A percentile compares a stretch with the other conserved stretches of the same genome.
phyloP scores from a whole-genome alignment of 2,797 vertebrate species.

The Neopelma chrysocephalum region DNA sequence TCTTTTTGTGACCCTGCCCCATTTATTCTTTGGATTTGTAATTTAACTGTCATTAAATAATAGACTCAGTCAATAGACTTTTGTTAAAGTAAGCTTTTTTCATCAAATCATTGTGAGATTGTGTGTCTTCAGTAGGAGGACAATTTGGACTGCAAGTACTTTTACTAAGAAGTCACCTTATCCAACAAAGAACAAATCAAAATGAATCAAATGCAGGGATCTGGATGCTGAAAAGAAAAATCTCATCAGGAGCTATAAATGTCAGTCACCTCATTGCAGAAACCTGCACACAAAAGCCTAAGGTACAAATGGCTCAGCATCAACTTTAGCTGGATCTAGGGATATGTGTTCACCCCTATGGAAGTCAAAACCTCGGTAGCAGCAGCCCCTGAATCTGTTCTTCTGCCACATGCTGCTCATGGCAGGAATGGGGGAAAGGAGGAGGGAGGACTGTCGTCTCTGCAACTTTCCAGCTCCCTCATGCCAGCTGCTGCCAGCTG shows the following conservation, averaged over 20 bases:
- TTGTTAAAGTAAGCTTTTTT: not conserved
- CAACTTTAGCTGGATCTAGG: not conserved
- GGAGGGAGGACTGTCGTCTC: not conserved
- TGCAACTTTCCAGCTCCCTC: not conserved
- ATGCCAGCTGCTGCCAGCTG: not conserved
- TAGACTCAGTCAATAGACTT: not conserved
- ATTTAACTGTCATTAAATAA: not conserved
- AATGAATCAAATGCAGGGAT: not conserved
- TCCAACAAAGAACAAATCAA: not conserved
- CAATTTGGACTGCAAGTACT: not conserved
- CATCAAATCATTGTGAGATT: not conserved
- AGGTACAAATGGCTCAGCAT: not conserved
- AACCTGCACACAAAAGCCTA: not conserved
- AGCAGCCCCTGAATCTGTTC: not conserved
- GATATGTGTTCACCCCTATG: accelerated
- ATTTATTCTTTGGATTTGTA: not conserved
- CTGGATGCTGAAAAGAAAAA: not conserved
- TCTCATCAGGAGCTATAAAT: not conserved
- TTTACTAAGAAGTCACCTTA: not conserved
- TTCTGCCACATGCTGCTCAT: not conserved
- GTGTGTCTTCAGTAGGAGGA: not conserved
- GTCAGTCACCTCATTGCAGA: not conserved
- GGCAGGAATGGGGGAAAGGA: not conserved
- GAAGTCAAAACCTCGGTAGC: not conserved
- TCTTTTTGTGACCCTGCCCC: not conserved